Evolutionary conservation across 2,888 invertebrate species (phyloP), one percentile per base, ranked within the genome.

Genomic region (Mythimna albipuncta): DNA sequence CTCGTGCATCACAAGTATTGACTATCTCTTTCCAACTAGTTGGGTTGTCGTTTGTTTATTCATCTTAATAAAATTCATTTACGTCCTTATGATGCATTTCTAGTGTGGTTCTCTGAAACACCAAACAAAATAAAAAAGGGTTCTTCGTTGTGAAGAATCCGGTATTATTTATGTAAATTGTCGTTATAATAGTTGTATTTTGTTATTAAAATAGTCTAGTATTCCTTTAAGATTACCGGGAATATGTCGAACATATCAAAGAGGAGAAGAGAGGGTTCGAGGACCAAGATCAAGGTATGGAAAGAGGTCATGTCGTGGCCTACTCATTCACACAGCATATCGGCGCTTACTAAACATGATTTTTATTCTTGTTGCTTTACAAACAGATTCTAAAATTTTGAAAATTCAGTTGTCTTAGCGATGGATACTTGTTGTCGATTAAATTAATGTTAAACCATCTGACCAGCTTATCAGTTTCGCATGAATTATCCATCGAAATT

Each of bases 171-270:
- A 59, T 55, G 80, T 78, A 86, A 87, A 87, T 84, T 88, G 77
- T 76, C 75, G 85, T 86, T 84, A 65, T 77, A 85, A 77, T 87
- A 84, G 57, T 83, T 83, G 79, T 81, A 73, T 75, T 69, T 19
- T 32, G 35, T 66, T 13, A 2, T 61, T 63, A 59, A 64, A 70
- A 71, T 65, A 79, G 59, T 73, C 38, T 64, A 21, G 21, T 63
- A 57, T 16, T 58, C 50, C 10, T 50, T 26, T 58, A 64, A 61
- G 59, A 85, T 67, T 52, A 70, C 70, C 59, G 71, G 72, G 71
- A 89, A 62, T 13, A 97, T 97, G 97, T 96, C 96, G 21, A 97
- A 94, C 88, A 93, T 96, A 90, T 96, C 96, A n/a, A 97, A 96
- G 86, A 92, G 96, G 85, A 95, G 93, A 89, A 96, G 93, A 85